Base-by-base conservation (phyloP, 1,140 invertebrate genomes). In the Listronotus oregonensis region DNA sequence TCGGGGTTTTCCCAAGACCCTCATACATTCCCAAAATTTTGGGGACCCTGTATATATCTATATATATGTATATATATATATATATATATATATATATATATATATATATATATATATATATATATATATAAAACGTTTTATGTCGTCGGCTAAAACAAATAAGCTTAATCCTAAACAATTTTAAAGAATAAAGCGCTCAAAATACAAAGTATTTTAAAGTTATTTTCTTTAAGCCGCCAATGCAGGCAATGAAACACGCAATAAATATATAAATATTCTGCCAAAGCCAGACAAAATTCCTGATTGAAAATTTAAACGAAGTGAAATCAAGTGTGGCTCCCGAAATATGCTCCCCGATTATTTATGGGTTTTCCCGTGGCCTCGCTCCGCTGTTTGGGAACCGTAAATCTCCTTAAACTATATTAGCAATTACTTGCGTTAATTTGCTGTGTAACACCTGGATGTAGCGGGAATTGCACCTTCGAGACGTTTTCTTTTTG, bases 361-460 rank as follows among this genome's bases (percentile, higher is more conserved):
- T 64, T 65, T 66, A 67, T 54, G 50, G 57, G 66, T 56, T 51
- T 68, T 68, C 58, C 60, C 69, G 69, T 70, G 62, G 71, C 69
- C 73, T 47, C 44, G 50, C 70, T 73, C 68, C 68, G 71, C 71
- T 73, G 71, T 73, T 72, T 72, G 71, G 64, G 62, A 69, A 54
- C 69, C 66, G 66, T 75, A 75, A 75, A 77, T 77, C 74, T 74
- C 61, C 66, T 66, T 69, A 70, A 74, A 75, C 72, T 76, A 69
- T 69, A 77, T 77, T 77, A 75, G 74, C 73, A 77, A 77, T 77
- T 76, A 77, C 73, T 73, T 68, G 68, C 73, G 74, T 71, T 77
- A 76, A 77, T 77, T 77, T 72, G 68, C 69, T 71, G 68, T 73
- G 70, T 71, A 75, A 74, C 72, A 47, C 44, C 21, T 47, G 21